Evolutionary conservation across 2,888 invertebrate species (phyloP).

Genomic region (Leptinotarsa haldemani): DNA sequence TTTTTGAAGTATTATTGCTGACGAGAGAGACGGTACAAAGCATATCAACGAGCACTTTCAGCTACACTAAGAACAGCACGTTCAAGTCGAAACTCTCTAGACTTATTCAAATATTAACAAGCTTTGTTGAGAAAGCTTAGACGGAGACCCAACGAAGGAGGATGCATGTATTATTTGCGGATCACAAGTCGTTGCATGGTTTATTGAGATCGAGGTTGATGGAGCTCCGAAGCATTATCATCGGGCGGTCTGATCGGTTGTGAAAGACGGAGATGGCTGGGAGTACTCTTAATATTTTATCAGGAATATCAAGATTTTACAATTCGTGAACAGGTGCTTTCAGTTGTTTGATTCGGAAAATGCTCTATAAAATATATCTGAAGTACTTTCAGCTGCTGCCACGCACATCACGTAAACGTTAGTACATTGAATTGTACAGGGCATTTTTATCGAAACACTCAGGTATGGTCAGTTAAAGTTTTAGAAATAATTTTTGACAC

Average conservation of each 20-base stretch:
- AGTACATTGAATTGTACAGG: too few species aligned
- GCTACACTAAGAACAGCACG: conserved; percentile 34
- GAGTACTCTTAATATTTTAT: too few species aligned
- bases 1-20: neutral
- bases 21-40: neutral
- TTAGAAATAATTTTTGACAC: too few species aligned
- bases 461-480: too few species aligned
- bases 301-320: too few species aligned
- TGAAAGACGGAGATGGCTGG: neutral
- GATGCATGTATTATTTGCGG: conserved; percentile 44
- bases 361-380: too few species aligned
- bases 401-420: too few species aligned
- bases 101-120: conserved; percentile 48
- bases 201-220: neutral
- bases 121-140: conserved; percentile 39
- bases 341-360: too few species aligned
- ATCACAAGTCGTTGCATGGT: conserved; percentile 30
- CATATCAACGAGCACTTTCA: conserved; percentile 36
- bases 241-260: neutral
- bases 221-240: neutral
- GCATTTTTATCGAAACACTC: too few species aligned
- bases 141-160: conserved; percentile 28
- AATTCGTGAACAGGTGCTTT: too few species aligned
- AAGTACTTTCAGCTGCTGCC: too few species aligned
- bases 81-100: conserved; percentile 35